Percentiles rank a stretch among this genome's conserved stretches.
These are phyloP conservation scores for Rhinophrynus dorsalis DNA, from an alignment of 2,797 vertebrate genomes.

Conservation along the genomic window DNA sequence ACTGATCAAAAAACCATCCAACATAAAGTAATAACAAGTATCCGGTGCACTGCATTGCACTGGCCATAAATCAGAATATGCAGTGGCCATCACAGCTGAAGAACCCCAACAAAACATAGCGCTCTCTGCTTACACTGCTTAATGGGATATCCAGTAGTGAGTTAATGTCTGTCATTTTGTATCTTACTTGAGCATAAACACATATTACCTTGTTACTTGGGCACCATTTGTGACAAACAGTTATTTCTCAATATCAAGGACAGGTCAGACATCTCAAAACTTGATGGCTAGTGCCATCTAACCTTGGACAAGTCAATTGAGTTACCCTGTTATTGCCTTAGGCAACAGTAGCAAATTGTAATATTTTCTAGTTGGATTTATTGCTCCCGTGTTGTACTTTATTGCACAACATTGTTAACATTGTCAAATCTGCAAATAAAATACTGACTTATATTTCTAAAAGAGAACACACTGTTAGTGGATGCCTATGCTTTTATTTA, in stretches of 20 bases:
- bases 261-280: neutral
- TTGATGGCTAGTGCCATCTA: neutral
- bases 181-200: too few species aligned
- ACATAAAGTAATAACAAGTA: too few species aligned
- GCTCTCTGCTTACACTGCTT: too few species aligned
- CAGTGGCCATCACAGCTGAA: too few species aligned
- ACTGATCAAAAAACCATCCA: too few species aligned
- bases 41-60: too few species aligned
- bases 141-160: too few species aligned
- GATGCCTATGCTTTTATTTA: conserved; percentile 5
- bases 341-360: neutral
- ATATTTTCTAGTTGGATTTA: conserved; percentile 1
- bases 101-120: too few species aligned
- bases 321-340: conserved; percentile 16
- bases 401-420: conserved; percentile 14
- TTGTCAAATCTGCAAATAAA: conserved; percentile 17
- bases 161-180: too few species aligned
- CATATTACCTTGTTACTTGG: too few species aligned
- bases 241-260: neutral
- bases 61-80: too few species aligned
- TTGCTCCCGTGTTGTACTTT: conserved; percentile 14
- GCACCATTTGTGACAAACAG: conserved; percentile 6
- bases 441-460: neutral
- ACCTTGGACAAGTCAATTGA: conserved; percentile 4
- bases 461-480: neutral